Base-by-base conservation (phyloP, 2,113 vertebrate genomes). In the Rhadina sibilatrix region DNA sequence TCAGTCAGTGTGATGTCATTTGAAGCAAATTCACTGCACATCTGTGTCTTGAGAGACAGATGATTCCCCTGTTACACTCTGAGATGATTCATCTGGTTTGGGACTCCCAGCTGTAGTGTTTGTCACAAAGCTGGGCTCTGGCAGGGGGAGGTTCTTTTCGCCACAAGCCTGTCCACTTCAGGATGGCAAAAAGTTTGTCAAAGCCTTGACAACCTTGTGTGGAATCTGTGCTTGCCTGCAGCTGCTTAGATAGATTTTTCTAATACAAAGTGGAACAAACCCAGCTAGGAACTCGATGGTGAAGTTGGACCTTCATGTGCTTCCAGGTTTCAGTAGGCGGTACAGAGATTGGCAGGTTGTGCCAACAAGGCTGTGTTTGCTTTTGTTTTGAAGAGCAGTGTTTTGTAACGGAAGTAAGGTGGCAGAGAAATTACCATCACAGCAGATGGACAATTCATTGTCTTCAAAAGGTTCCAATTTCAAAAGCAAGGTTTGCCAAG, bases 361-460 rank as follows among this genome's bases (percentile, higher is more conserved):
- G 1, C 46, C 79, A 90, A 35, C 53, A 83, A 70, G 59, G 31
- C 72, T 44, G 12, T n/a, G 23, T 66, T 83, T 44, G 61, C 22
- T 93, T 77, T 81, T 91, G 56, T 53, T 72, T 66, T 53, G 76
- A 53, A 60, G 63, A 83, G 35, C 60, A 20, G 35, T 68, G 88
- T 71, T 95, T 90, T 40, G 64, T 60, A 20, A 21, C 7, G 7
- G 44, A 78, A 65, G 56, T 52, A 44, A 90, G 79, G 71, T 85
- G 69, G 9, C 37, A 84, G 65, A 53, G 78, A 71, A 94, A 68
- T 86, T 40, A 9, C 47, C 44, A 7, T 75, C 8, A 0, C 68
- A 95, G 56, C 92, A 94, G 76, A 90, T 86, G 93, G 81, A 60
- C 71, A 61, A 8, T 40, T 70, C 5, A 4, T 82, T 93, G 40